Evolutionary conservation across 2,888 invertebrate species (phyloP).

Genomic region (Campoletis raptor): DNA sequence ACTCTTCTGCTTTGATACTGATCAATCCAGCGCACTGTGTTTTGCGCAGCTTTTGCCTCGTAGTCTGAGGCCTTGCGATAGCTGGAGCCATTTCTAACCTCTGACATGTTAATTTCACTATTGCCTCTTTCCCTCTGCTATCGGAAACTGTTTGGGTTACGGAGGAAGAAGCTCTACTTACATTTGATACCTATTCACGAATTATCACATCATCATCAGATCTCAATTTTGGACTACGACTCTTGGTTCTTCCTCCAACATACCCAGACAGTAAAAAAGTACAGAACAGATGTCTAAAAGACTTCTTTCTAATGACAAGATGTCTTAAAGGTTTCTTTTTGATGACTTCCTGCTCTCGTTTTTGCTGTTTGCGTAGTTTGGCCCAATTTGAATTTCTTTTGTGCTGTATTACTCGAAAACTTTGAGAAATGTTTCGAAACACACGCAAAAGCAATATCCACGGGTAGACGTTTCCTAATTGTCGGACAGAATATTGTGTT

Average conservation of each 20-base stretch:
- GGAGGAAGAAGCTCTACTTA: not conserved
- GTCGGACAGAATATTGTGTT: conserved; percentile 24
- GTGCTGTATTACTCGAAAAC: not conserved
- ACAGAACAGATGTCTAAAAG: no score
- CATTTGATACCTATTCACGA: not conserved
- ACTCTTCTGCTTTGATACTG: not conserved
- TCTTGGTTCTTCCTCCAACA: not conserved
- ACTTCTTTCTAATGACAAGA: no score
- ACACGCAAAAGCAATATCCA: conserved; percentile 19
- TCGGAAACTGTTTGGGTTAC: not conserved
- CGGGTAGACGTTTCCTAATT: conserved; percentile 34
- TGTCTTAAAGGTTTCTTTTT: no score
- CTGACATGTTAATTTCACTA: not conserved
- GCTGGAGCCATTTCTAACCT: not conserved
- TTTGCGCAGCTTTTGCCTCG: not conserved
- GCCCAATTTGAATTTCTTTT: not conserved
- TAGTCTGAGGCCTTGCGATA: not conserved
- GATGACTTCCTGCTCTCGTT: not conserved
- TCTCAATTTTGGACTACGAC: not conserved
- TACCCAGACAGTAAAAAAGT: no score
- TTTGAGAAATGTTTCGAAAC: not conserved
- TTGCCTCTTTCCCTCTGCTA: not conserved
- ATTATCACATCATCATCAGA: not conserved
- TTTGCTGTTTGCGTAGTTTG: not conserved
- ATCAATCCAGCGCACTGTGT: no score